These are phyloP conservation scores for Microtus oregoni DNA, from an alignment of 2,113 vertebrate genomes.

Conservation along the genomic window DNA sequence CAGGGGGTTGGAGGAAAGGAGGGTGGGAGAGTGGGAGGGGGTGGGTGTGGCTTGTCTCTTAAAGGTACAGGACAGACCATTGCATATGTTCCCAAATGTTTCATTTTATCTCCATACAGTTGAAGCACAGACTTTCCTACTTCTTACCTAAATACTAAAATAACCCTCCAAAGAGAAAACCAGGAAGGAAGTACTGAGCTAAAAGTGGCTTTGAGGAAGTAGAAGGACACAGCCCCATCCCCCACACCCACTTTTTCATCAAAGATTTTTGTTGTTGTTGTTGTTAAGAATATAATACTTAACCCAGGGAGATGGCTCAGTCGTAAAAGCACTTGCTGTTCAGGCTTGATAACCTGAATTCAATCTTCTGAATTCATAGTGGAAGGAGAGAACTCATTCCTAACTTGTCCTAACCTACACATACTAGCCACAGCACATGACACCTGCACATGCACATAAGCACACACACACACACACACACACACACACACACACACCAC, in stretches of 20 bases:
- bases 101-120: not conserved
- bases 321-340: not conserved
- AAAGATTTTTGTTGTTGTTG: not conserved
- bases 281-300: conserved; percentile 24
- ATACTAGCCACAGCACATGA: not conserved
- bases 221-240: not conserved
- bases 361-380: too few species aligned
- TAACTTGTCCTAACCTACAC: not conserved
- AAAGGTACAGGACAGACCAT: too few species aligned
- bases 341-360: not conserved
- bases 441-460: too few species aligned
- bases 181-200: not conserved
- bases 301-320: not conserved
- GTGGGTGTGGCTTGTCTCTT: too few species aligned
- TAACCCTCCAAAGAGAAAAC: not conserved
- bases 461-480: too few species aligned
- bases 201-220: not conserved
- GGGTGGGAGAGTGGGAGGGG: too few species aligned
- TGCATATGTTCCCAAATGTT: not conserved
- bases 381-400: not conserved
- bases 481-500: too few species aligned
- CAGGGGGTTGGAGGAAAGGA: accelerated
- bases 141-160: not conserved
- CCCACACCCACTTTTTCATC: not conserved
- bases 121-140: not conserved